Evolutionary conservation across 30 jellyfish, hydroid and myxozoan genomes (phyloP).

Genomic region (Turritopsis rubra): DNA sequence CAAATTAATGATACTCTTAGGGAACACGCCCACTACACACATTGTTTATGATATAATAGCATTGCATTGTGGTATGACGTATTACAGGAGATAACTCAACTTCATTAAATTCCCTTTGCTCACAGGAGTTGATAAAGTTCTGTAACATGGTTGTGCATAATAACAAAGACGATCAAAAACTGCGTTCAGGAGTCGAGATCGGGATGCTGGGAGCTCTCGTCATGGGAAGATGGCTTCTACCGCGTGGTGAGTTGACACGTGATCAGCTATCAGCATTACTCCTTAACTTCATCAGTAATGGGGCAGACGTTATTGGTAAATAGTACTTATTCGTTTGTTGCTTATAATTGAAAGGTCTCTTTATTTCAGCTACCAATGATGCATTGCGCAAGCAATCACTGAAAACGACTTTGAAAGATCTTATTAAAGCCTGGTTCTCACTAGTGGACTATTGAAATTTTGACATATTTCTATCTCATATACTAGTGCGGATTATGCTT

Average conservation of each 20-base stretch:
- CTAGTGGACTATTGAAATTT: not conserved
- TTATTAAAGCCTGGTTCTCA: no score
- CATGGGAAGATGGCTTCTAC: conserved; percentile 22
- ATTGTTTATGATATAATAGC: no score
- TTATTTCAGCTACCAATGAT: no score
- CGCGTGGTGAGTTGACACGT: conserved; percentile 27
- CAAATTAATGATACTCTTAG: no score
- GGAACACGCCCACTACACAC: no score
- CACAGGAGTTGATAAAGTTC: not conserved
- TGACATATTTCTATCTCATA: not conserved
- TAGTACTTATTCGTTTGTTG: not conserved
- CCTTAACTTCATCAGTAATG: conserved; percentile 7
- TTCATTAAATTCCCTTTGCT: no score
- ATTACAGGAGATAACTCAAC: no score
- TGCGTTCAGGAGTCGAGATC: conserved; percentile 20
- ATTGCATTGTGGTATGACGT: no score
- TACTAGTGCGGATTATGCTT: no score
- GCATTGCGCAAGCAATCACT: not conserved
- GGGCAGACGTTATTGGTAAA: conserved; percentile 19
- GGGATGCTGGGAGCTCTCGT: conserved; percentile 27
- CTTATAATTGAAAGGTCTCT: not conserved
- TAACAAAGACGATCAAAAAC: conserved; percentile 19
- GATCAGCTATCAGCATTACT: conserved; percentile 25
- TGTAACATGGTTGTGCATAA: not conserved
- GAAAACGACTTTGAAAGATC: no score